Base-by-base conservation (phyloP, 2,797 vertebrate species). In the Anguilla anguilla region DNA sequence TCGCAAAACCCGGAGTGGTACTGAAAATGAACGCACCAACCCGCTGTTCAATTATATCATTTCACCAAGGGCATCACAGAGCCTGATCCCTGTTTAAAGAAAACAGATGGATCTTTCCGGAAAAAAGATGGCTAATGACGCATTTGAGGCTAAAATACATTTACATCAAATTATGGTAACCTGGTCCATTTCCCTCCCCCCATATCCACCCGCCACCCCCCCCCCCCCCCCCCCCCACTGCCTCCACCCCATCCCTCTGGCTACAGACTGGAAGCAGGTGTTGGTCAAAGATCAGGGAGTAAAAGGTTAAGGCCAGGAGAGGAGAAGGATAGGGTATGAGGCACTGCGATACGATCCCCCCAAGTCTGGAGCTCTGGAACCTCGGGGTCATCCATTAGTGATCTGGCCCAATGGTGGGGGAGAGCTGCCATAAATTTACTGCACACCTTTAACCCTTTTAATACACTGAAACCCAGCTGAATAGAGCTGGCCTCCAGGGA, bases 301-400 rank as follows among this genome's bases (percentile, higher is more conserved):
- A 96, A 99, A 97, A 99, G 98, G 97, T 98, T 98, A 98, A 97
- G 97, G 96, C 95, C 91, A 91, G 95, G 96, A 95, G 95, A 94
- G 94, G 93, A 96, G 97, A 97, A 97, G 96, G 93, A 95, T 93
- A 93, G 95, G 99, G 98, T 99, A 98, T 94, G 96, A 95, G 95
- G 94, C 96, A 95, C 95, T 98, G 98, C 96, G 97, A 97, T 97
- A 95, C 97, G 97, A 98, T 97, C 97, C 99, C 79, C 96, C 95
- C 59, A 91, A 97, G 97, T 96, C 97, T 98, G 97, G 96, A 97
- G 96, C 11, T 95, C 96, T 96, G 94, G 93, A 98, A 97, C 96
- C 97, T 97, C 97, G 98, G 98, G 98, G 99, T 99, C 98, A 99
- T 97, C 98, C 98, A 99, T 99, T 99, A 99, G 98, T 98, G 98